Base-by-base conservation (phyloP, 2,797 vertebrate genomes). In the Acomys russatus region DNA sequence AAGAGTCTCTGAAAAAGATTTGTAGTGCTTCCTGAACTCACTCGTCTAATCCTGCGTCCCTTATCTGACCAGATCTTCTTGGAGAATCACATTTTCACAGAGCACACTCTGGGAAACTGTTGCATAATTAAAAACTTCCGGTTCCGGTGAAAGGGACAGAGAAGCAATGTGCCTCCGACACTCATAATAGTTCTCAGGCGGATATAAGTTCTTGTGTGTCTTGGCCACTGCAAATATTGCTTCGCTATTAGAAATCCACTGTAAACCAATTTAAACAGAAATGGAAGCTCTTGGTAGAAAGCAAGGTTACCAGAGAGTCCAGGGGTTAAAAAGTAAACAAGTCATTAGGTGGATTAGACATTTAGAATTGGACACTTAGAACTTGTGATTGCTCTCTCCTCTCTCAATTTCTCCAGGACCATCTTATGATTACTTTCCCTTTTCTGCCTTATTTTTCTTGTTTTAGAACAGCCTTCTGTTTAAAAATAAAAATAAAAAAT, bases 221-320 rank as follows among this genome's bases (percentile, higher is more conserved):
- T 95, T 90, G 64, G 56, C 23, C 89, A 80, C 38, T 93, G 74
- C 61, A 95, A 92, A 51, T 18, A 28, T 54, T 93, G 59, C 91
- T 93, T 88, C 87, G 82, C 38, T 91, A 22, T 79, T 76, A 84
- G 84, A 95, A 94, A 93, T 12, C 25, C 33, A 61, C 9, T 93
- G 66, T n/a, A 94, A 96, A 96, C 35, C 44, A 56, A 80, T 80
- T 74, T 87, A 95, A 93, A 70, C 66, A 88, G 61, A 86, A 91
- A 92, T 82, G 38, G 30, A 87, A 92, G 44, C 83, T 95, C 54
- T 95, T 88, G 61, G 71, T 88, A 79, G 63, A 93, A 93, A 33
- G 87, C 7, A 88, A 35, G 7, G 68, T 64, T 59, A 56, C 71
- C 68, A 54, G 54, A 64, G 63, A 79, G 10, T 64, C 28, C 56